Conservation (phyloP, 2,888 invertebrate genomes). For the Meiosimyza decipiens region DNA sequence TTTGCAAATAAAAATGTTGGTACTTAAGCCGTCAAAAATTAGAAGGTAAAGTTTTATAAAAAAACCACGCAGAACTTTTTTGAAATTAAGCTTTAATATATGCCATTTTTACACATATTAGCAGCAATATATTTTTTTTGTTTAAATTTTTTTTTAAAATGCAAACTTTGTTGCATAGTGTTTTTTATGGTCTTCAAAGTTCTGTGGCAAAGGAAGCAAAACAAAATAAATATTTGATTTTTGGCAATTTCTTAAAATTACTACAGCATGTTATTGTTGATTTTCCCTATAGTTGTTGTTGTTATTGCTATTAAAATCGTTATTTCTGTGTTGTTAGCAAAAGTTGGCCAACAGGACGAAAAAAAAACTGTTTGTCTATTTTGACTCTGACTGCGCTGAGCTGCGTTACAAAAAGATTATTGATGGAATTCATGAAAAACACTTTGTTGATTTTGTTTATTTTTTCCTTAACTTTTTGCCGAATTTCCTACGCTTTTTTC, state of each 20-base stretch:
- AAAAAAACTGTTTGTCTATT: neutral
- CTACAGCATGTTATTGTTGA: neutral
- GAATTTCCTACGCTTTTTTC: neutral
- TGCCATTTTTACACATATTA: too few relatives aligned
- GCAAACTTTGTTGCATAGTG: too few relatives aligned
- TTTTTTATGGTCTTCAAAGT: neutral
- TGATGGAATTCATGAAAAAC: conserved; percentile 12
- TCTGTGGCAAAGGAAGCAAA: neutral
- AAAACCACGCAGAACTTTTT: too few relatives aligned
- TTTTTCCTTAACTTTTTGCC: neutral
- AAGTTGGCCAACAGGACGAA: too few relatives aligned
- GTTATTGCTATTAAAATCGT: neutral
- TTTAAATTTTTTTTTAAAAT: too few relatives aligned
- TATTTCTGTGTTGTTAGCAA: neutral
- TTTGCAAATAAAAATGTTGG: too few relatives aligned
- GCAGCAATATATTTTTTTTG: too few relatives aligned
- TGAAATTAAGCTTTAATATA: too few relatives aligned
- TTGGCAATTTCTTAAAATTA: conserved; percentile 7
- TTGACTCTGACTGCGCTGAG: neutral
- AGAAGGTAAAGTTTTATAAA: too few relatives aligned
- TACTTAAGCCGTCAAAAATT: too few relatives aligned
- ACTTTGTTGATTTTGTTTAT: conserved; percentile 7
- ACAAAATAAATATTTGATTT: neutral
- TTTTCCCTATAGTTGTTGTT: neutral
- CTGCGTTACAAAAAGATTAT: neutral